Percentiles rank a stretch among this genome's conserved stretches.
Evolutionary conservation across 1,140 invertebrate genomes (phyloP).

Genomic region (Pogonomyrmex californicus): DNA sequence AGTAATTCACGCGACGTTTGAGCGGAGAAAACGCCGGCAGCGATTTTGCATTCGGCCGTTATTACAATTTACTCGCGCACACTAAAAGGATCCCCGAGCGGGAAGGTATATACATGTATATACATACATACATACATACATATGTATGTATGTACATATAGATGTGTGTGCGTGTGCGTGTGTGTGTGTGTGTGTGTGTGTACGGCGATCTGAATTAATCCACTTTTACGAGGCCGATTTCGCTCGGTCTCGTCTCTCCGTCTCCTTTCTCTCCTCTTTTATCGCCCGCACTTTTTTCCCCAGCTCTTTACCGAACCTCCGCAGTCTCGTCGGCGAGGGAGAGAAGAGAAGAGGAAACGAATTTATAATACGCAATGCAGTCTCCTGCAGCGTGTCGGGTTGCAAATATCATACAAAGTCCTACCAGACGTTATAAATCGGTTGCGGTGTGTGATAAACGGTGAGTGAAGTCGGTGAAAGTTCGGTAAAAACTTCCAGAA

Average conservation of each 20-base stretch:
- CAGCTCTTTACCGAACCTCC: slow-evolving; percentile 9
- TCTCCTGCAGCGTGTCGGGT: background rate
- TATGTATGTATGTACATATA: too few relatives aligned
- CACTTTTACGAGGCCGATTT: slow-evolving; percentile 58
- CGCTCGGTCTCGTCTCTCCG: background rate
- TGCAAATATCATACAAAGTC: slow-evolving; percentile 26
- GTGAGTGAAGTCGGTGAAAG: background rate
- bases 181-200: background rate
- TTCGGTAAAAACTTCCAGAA: background rate
- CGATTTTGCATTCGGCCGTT: slow-evolving; percentile 60
- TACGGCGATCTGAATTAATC: slow-evolving; percentile 52
- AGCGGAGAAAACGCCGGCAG: slow-evolving; percentile 18
- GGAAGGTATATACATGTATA: slow-evolving; percentile 1
- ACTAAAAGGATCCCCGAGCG: slow-evolving; percentile 32
- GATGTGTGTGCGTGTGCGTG: background rate
- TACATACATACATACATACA: background rate
- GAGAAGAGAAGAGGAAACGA: background rate
- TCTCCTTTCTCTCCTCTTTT: background rate
- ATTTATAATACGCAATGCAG: slow-evolving; percentile 55
- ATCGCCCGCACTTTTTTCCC: slow-evolving; percentile 10
- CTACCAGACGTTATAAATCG: slow-evolving; percentile 29
- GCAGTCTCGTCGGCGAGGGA: background rate
- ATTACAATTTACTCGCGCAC: slow-evolving; percentile 57
- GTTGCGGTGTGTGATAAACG: background rate
- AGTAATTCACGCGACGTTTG: slow-evolving; percentile 56